Conservation (phyloP, 2,888 invertebrate species). For the Eupithecia vulgata region DNA sequence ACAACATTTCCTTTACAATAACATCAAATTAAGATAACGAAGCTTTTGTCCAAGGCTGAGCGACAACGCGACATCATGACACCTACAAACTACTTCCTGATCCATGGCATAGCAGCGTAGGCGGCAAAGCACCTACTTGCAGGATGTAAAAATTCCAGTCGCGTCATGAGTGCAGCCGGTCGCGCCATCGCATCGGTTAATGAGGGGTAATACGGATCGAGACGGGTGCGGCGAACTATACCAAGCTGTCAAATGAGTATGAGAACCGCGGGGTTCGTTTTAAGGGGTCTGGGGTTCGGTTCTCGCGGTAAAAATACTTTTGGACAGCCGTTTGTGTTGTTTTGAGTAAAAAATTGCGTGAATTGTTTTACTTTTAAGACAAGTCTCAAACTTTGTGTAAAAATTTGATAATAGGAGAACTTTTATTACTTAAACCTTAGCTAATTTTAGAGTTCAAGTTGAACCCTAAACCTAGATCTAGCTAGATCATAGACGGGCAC, state of each 20-base stretch:
- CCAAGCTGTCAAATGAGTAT: neutral
- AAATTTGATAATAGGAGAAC: neutral
- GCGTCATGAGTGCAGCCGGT: slow-evolving; percentile 67
- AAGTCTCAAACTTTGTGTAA: neutral
- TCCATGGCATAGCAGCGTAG: neutral
- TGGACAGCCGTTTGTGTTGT: neutral
- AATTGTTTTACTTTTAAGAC: neutral
- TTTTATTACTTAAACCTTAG: neutral
- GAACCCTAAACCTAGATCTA: neutral
- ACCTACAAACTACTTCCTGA: neutral
- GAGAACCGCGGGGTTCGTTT: neutral
- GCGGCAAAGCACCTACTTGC: slow-evolving; percentile 28
- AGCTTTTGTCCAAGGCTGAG: neutral
- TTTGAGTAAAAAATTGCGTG: neutral
- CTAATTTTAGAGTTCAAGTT: neutral
- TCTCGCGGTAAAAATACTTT: neutral
- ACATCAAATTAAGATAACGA: neutral
- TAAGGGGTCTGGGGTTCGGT: neutral
- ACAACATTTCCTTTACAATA: neutral
- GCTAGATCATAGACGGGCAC: neutral
- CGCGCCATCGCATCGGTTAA: slow-evolving; percentile 61
- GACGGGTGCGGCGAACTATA: neutral
- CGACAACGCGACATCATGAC: neutral
- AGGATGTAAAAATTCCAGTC: slow-evolving; percentile 69
- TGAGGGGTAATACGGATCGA: slow-evolving; percentile 40